phyloP scores from a whole-genome alignment of 64 coral and sea anemone genomes.

The Montipora cactus region DNA sequence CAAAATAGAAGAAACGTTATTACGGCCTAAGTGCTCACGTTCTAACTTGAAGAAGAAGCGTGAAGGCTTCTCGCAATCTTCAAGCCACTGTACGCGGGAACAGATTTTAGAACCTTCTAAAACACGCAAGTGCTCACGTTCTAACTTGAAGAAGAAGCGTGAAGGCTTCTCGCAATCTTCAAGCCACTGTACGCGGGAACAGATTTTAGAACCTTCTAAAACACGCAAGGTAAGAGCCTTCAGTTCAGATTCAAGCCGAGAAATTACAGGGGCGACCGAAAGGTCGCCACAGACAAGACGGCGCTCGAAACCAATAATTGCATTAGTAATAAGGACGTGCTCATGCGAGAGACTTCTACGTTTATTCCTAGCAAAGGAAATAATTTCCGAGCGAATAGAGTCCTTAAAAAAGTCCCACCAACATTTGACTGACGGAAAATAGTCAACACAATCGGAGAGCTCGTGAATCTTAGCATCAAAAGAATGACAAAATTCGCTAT shows the following conservation, averaged over 20 bases:
- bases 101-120: slow-evolving; percentile 31
- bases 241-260: background rate
- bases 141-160: slow-evolving; percentile 10
- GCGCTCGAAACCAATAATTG: background rate
- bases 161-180: slow-evolving; percentile 57
- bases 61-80: slow-evolving; percentile 51
- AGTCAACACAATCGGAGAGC: background rate
- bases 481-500: no score
- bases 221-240: background rate
- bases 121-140: background rate
- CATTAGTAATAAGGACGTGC: background rate
- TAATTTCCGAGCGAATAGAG: background rate
- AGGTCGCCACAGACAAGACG: background rate
- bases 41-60: slow-evolving; percentile 24
- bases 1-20: background rate
- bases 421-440: background rate
- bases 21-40: background rate
- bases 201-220: slow-evolving; percentile 18
- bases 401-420: slow-evolving; percentile 1
- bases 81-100: background rate
- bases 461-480: no score
- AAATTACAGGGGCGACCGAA: background rate
- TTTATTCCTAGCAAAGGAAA: background rate
- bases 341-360: background rate
- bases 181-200: background rate